These are phyloP conservation scores for Trinorchestia longiramus DNA, from an alignment of 1,140 invertebrate genomes.

Conservation along the genomic window DNA sequence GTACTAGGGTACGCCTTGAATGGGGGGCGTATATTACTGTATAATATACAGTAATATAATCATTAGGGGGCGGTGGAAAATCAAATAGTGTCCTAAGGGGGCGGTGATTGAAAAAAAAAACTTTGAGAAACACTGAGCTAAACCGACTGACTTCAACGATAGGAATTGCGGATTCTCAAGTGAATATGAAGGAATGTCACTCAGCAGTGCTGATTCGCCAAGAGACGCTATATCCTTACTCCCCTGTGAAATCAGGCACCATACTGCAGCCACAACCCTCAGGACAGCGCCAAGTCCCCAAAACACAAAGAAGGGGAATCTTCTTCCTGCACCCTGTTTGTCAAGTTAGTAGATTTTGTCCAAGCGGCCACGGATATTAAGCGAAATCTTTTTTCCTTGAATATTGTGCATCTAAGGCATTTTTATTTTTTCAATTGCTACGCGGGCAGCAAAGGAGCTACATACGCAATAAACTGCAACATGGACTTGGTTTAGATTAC, in stretches of 20 bases:
- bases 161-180: background rate
- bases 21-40: too few species aligned
- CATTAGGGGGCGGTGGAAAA: too few species aligned
- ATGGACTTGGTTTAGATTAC: background rate
- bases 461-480: background rate
- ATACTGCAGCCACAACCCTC: background rate
- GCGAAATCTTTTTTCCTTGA: background rate
- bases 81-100: too few species aligned
- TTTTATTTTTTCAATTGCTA: background rate
- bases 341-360: background rate
- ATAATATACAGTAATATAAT: too few species aligned
- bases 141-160: background rate
- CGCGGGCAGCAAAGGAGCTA: background rate
- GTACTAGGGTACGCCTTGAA: too few species aligned
- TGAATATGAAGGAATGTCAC: background rate
- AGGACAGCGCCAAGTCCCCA: background rate
- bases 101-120: too few species aligned
- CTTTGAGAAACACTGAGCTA: too few species aligned
- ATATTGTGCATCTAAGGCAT: background rate
- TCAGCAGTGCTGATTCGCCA: background rate
- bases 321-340: background rate
- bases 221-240: background rate
- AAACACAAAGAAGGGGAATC: background rate
- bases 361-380: background rate
- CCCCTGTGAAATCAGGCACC: background rate